These are phyloP conservation scores for Aspiorhynchus laticeps DNA, from an alignment of 2,113 vertebrate genomes.

Conservation along the genomic window DNA sequence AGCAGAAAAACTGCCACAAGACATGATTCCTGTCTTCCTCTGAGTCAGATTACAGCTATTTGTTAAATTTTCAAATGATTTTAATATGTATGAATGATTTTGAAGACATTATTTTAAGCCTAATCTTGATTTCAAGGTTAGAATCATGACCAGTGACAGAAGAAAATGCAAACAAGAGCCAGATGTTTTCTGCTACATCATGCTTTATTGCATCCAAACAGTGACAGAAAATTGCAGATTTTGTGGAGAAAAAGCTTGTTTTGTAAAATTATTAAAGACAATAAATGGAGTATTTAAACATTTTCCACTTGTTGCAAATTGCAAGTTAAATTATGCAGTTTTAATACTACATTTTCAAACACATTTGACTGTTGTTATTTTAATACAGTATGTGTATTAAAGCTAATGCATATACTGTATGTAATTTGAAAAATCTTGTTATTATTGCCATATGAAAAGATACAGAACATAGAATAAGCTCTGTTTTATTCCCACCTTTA, in stretches of 20 bases:
- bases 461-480: neutral
- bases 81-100: neutral
- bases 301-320: neutral
- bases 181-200: too few species aligned
- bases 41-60: neutral
- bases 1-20: neutral
- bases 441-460: neutral
- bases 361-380: neutral
- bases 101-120: neutral
- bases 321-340: neutral
- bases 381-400: neutral
- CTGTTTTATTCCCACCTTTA: constrained; percentile 9
- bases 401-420: neutral
- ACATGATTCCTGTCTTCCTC: too few species aligned
- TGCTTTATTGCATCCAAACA: too few species aligned
- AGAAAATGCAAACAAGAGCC: neutral
- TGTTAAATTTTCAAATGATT: neutral
- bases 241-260: too few species aligned
- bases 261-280: neutral
- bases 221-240: too few species aligned
- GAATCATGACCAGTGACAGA: neutral
- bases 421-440: neutral
- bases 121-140: neutral
- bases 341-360: neutral
- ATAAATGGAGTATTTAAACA: neutral